Evolutionary conservation across 2,888 invertebrate species (phyloP), one percentile per base, ranked within the genome.

Genomic region (Lepidocyrtinus sp.): DNA sequence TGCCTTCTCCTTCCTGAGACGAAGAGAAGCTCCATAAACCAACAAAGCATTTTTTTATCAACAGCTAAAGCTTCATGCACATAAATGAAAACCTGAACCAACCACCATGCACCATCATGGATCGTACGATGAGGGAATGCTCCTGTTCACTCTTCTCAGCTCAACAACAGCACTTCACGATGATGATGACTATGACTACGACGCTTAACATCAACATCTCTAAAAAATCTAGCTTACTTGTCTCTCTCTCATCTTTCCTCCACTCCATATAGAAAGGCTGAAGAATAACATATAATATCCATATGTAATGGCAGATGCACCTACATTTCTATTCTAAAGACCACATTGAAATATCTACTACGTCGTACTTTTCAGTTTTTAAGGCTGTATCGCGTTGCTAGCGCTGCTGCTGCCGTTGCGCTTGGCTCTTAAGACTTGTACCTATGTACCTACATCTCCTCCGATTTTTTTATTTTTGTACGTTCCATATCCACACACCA

Each of bases 1-100:
- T 36, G 36, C 59, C 72, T 78, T 79, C 70, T 79, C 67, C 46
- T 59, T 67, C 36, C 46, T 67, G 36, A 36, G 36, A 36, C 5
- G 36, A 36, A 12, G 12, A 36, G 36, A 5, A 7, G 5, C 36
- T 36, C 36, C 36, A 36, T 36, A 36, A 36, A 36, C 36, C 5
- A 36, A 36, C 36, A 12, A 36, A 36, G 12, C 36, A 36, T 36
- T 36, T 36, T 36, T 36, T 36, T 36, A 36, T 36, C 36, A 36
- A 36, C 5, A 36, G 36, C 36, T 36, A 36, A 12, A 36, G 36
- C 36, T 36, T 36, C 12, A n/a, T n/a, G n/a, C n/a, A n/a, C n/a
- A n/a, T n/a, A n/a, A n/a, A n/a, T n/a, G 12, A 36, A 36, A 36
- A 36, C 5, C 5, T 36, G 36, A 36, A 36, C 36, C 36, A 36